Percentiles rank a stretch among this genome's conserved stretches.
Evolutionary conservation across 2,888 invertebrate species (phyloP).

Genomic region (Neoaliturus tenellus): DNA sequence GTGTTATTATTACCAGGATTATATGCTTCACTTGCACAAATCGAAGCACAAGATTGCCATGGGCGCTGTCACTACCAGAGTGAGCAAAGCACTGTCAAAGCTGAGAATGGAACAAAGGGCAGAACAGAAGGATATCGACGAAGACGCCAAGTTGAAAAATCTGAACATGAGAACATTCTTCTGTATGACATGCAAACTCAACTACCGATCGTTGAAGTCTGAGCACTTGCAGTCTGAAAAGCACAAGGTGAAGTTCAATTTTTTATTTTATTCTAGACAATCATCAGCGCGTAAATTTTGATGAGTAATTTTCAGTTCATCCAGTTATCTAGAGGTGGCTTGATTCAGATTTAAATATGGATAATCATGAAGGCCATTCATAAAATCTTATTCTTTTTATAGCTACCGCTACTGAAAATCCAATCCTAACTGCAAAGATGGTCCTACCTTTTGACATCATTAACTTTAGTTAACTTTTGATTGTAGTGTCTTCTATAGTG

Average conservation of each 20-base stretch:
- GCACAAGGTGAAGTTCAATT: slow-evolving; percentile 73
- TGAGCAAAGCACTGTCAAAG: slow-evolving; percentile 83
- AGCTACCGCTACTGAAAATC: no score
- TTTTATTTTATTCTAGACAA: not conserved
- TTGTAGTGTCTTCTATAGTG: no score
- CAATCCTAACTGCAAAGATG: no score
- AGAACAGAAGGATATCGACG: slow-evolving; percentile 87
- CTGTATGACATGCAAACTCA: slow-evolving; percentile 85
- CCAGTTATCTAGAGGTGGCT: no score
- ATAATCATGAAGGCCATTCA: no score
- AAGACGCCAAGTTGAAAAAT: slow-evolving; percentile 75
- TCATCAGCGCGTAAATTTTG: no score
- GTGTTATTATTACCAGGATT: slow-evolving; percentile 75
- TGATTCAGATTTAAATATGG: no score
- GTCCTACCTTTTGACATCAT: no score
- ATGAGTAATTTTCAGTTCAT: slow-evolving; percentile 27
- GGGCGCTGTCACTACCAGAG: slow-evolving; percentile 83
- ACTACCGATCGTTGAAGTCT: slow-evolving; percentile 84
- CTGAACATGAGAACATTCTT: slow-evolving; percentile 80
- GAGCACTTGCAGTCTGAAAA: slow-evolving; percentile 88
- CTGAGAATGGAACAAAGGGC: slow-evolving; percentile 89
- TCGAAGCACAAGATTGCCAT: slow-evolving; percentile 84
- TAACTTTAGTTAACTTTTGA: no score
- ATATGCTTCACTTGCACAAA: slow-evolving; percentile 83
- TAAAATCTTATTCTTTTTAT: no score